Evolutionary conservation across 1,140 invertebrate species (phyloP).

Genomic region (Maniola jurtina): DNA sequence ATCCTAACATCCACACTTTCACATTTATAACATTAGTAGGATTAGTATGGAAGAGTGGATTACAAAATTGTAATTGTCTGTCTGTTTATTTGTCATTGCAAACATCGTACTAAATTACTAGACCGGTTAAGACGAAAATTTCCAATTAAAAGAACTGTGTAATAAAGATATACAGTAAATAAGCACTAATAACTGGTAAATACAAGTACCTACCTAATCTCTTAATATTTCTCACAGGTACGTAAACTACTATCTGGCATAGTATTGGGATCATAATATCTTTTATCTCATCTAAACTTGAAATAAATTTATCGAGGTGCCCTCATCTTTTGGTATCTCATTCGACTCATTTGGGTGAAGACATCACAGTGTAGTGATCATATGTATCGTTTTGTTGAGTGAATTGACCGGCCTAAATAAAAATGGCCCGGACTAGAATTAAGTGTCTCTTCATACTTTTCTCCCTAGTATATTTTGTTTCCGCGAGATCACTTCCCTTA

Average conservation of each 20-base stretch:
- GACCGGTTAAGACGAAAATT: too few species aligned
- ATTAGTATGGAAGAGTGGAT: too few species aligned
- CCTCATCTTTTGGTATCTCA: conserved; percentile 26
- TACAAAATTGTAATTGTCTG: too few species aligned
- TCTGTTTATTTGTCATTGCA: too few species aligned
- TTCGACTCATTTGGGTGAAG: conserved; percentile 40
- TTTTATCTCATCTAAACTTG: conserved; percentile 41
- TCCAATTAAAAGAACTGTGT: too few species aligned
- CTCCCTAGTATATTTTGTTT: conserved; percentile 9
- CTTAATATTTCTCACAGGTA: conserved; percentile 4
- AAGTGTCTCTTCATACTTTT: conserved; percentile 48
- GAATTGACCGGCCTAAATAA: conserved; percentile 38
- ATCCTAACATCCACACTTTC: too few species aligned
- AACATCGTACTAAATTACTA: too few species aligned
- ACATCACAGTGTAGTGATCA: conserved; percentile 37
- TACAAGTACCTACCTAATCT: too few species aligned
- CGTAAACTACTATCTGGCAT: conserved; percentile 15
- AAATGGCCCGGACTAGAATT: conserved; percentile 55
- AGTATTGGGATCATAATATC: conserved; percentile 3
- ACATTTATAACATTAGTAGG: too few species aligned
- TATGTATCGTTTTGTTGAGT: conserved; percentile 38
- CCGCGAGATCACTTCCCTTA: conserved; percentile 22
- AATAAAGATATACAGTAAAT: too few species aligned
- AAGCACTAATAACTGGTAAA: too few species aligned
- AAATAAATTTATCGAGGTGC: conserved; percentile 43